phyloP scores from a whole-genome alignment of 1,140 invertebrate species.

The Drosophila teissieri region DNA sequence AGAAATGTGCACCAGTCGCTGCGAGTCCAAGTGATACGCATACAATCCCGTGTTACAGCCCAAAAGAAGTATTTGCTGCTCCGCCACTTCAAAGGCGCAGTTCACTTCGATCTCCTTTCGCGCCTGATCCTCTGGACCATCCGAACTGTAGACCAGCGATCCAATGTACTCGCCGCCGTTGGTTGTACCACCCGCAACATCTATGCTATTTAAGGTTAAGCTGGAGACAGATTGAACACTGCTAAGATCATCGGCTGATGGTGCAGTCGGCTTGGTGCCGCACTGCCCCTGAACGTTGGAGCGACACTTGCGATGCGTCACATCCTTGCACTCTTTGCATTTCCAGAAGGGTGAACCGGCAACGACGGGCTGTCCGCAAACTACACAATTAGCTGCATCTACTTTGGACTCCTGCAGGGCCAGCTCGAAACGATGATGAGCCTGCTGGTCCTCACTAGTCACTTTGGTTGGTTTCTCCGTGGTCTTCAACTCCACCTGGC shows the following conservation, averaged over 20 bases:
- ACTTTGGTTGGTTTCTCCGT: conserved; percentile 2
- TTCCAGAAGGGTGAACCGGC: conserved; percentile 73
- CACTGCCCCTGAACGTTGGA: conserved; percentile 56
- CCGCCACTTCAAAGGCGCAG: conserved; percentile 74
- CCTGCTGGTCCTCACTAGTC: background rate
- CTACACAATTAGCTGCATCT: conserved; percentile 43
- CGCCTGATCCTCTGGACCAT: conserved; percentile 9
- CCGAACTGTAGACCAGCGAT: conserved; percentile 53
- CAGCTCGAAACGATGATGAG: conserved; percentile 79
- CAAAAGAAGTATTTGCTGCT: conserved; percentile 69
- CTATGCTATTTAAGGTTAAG: conserved; percentile 44
- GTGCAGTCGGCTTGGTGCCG: conserved; percentile 39
- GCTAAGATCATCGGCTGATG: conserved; percentile 21
- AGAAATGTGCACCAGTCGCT: conserved; percentile 86
- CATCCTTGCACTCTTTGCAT: conserved; percentile 77
- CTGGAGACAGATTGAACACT: conserved; percentile 37
- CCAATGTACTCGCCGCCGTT: conserved; percentile 53
- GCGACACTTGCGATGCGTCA: conserved; percentile 73
- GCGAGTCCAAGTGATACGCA: conserved; percentile 70
- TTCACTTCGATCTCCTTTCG: conserved; percentile 66
- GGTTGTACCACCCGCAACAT: conserved; percentile 8
- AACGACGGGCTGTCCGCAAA: conserved; percentile 62
- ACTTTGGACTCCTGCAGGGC: conserved; percentile 60
- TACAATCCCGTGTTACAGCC: conserved; percentile 80
- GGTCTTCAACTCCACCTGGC: conserved; percentile 50